Percentiles rank a stretch among this genome's conserved stretches.
Conservation (phyloP, 2,888 invertebrate species). For the Macaria notata region DNA sequence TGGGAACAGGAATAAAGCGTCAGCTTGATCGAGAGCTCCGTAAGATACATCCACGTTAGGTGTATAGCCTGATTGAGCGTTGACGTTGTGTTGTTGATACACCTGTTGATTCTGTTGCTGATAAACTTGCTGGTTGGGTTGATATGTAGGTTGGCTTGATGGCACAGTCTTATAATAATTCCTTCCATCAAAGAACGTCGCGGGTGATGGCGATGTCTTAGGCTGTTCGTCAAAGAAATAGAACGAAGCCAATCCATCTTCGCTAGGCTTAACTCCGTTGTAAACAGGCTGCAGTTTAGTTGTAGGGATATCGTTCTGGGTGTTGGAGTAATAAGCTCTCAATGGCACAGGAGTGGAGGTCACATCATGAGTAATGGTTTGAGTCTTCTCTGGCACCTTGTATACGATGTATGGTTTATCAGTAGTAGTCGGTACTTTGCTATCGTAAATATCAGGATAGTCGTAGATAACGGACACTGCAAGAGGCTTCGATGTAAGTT, state of each 20-base stretch:
- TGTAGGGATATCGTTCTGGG: conserved; percentile 79
- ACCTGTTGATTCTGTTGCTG: conserved; percentile 48
- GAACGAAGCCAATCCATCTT: conserved; percentile 82
- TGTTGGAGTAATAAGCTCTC: conserved; percentile 82
- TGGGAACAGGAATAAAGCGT: conserved; percentile 75
- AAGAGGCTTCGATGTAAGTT: conserved; percentile 73
- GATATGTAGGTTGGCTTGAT: conserved; percentile 46
- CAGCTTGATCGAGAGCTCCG: conserved; percentile 71
- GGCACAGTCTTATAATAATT: conserved; percentile 74
- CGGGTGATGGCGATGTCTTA: conserved; percentile 80
- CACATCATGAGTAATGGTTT: conserved; percentile 61
- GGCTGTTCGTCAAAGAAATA: conserved; percentile 86
- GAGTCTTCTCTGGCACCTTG: conserved; percentile 70
- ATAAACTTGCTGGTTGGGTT: conserved; percentile 42
- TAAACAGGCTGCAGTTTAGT: conserved; percentile 79
- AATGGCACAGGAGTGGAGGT: conserved; percentile 84
- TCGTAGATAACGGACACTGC: conserved; percentile 77
- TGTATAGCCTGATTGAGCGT: conserved; percentile 58
- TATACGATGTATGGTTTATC: conserved; percentile 79
- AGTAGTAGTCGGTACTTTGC: conserved; percentile 66
- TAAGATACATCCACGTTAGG: conserved; percentile 71
- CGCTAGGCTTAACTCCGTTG: conserved; percentile 56
- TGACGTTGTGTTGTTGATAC: conserved; percentile 56
- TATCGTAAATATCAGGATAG: conserved; percentile 71
- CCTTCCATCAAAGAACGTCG: conserved; percentile 72